Conservation (phyloP, 2,888 invertebrate genomes). For the Itoplectis maculator region DNA sequence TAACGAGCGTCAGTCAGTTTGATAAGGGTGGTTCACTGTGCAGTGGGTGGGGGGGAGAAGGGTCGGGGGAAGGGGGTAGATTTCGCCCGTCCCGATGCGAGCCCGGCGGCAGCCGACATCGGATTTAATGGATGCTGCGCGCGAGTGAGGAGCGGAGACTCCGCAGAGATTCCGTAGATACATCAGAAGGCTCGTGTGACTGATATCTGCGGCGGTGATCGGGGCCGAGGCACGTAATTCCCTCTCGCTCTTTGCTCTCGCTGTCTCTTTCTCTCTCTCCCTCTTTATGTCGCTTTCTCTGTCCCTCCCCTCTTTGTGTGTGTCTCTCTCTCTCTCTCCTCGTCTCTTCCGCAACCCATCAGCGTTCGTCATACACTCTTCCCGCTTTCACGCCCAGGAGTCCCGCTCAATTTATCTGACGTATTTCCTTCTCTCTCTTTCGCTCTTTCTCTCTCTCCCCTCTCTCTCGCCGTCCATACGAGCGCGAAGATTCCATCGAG, state of each 20-base stretch:
- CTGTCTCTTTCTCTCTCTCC: conserved; percentile 56
- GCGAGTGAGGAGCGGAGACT: conserved; percentile 45
- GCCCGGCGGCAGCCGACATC: conserved; percentile 16
- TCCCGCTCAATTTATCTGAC: conserved; percentile 48
- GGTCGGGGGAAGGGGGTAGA: neutral
- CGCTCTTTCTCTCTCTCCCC: conserved; percentile 40
- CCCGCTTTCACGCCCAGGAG: conserved; percentile 40
- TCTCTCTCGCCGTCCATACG: conserved; percentile 33
- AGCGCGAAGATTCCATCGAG: conserved; percentile 72
- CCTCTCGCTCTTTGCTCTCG: conserved; percentile 32
- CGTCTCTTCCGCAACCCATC: conserved; percentile 36
- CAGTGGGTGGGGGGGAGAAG: conserved; percentile 54
- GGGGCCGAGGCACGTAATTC: conserved; percentile 78
- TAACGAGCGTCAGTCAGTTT: conserved; percentile 68
- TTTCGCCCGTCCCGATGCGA: conserved; percentile 26
- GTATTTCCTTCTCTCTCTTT: conserved; percentile 30
- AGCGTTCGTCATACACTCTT: conserved; percentile 42
- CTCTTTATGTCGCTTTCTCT: no score
- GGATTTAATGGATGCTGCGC: conserved; percentile 54
- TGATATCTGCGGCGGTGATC: conserved; percentile 80
- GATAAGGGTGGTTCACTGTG: conserved; percentile 72
- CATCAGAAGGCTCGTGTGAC: conserved; percentile 74
- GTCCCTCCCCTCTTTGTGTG: conserved; percentile 39
- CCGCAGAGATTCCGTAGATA: conserved; percentile 69
- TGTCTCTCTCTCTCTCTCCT: no score